Percentiles rank a stretch among this genome's conserved stretches.
These are phyloP conservation scores for Zaprionus gabonicus DNA, from an alignment of 1,140 invertebrate species.

Conservation along the genomic window DNA sequence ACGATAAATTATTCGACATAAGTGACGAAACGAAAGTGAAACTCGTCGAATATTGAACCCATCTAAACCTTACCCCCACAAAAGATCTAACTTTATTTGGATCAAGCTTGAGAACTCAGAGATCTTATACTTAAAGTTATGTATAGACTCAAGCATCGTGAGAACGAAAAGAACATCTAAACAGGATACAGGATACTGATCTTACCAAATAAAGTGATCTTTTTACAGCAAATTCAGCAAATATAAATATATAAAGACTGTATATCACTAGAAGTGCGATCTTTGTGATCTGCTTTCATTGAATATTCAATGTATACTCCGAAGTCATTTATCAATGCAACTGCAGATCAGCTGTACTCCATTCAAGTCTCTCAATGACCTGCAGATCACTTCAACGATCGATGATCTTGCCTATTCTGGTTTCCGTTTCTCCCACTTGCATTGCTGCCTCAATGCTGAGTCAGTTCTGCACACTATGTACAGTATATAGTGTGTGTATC, in stretches of 20 bases:
- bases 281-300: not conserved
- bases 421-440: not conserved
- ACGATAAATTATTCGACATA: constrained; percentile 22
- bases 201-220: no score
- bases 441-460: constrained; percentile 1
- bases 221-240: not conserved
- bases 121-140: no score
- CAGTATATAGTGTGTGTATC: not conserved
- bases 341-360: not conserved
- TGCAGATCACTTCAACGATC: not conserved
- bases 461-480: constrained; percentile 8
- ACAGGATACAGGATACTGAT: no score
- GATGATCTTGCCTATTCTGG: not conserved
- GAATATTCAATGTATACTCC: not conserved
- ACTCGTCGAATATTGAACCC: not conserved
- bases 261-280: not conserved
- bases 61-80: not conserved
- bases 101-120: no score
- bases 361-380: not conserved
- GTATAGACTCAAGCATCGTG: no score
- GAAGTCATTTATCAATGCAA: not conserved
- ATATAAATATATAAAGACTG: not conserved
- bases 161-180: no score
- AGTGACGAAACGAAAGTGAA: constrained; percentile 36
- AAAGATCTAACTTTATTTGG: not conserved